Conservation (phyloP, 2,113 vertebrate species). For the Pseudopodoces humilis region DNA sequence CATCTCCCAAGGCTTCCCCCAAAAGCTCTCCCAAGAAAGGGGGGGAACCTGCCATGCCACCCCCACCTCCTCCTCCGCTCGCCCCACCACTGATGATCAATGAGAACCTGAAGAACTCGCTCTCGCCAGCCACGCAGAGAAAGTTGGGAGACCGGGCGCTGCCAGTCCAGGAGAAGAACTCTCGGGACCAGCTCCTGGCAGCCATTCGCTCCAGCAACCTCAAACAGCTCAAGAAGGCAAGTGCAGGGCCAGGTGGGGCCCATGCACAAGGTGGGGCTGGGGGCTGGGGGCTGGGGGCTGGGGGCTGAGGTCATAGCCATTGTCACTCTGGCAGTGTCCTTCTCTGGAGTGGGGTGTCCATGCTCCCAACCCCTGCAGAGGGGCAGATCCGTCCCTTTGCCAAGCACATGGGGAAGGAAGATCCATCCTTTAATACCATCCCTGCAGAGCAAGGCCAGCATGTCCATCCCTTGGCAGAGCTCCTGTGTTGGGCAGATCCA, state of each 20-base stretch:
- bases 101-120: conserved; percentile 85
- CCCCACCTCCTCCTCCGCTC: conserved; percentile 84
- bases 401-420: background rate
- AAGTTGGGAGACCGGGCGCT: conserved; percentile 83
- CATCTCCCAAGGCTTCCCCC: conserved; percentile 84
- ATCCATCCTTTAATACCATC: background rate
- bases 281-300: background rate
- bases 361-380: background rate
- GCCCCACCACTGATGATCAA: conserved; percentile 82
- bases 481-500: background rate
- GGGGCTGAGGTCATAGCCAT: background rate
- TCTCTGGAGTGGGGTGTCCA: accelerated
- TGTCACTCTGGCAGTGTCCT: background rate
- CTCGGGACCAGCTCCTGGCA: conserved; percentile 91
- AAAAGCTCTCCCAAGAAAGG: conserved; percentile 81
- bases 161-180: conserved; percentile 83
- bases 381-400: background rate
- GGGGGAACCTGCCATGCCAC: conserved; percentile 55
- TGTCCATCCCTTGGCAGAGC: background rate
- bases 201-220: conserved; percentile 89
- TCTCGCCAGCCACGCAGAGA: conserved; percentile 86
- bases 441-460: background rate
- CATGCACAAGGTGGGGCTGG: accelerated
- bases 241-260: background rate
- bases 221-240: conserved; percentile 93